Evolutionary conservation across 2,888 invertebrate species (phyloP).

Genomic region (Drosophila multiciliata): DNA sequence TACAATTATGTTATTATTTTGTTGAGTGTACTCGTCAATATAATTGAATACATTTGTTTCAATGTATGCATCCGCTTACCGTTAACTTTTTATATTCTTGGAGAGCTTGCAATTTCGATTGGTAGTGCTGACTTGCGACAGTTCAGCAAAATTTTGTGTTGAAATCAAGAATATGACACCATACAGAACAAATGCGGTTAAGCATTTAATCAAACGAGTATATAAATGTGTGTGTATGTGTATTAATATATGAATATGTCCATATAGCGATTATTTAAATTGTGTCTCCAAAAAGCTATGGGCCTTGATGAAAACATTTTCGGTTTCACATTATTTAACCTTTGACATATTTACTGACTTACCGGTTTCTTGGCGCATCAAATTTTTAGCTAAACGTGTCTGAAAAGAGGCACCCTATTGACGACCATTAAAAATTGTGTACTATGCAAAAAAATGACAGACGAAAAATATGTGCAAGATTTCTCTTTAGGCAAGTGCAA

Average conservation of each 20-base stretch:
- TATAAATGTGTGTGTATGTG: neutral
- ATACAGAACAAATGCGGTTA: constrained; percentile 21
- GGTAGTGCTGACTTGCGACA: constrained; percentile 44
- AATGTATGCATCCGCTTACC: constrained; percentile 35
- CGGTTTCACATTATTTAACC: constrained; percentile 15
- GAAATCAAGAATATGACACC: constrained; percentile 49
- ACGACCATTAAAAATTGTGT: neutral
- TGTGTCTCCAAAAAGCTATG: constrained; percentile 24
- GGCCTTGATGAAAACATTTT: constrained; percentile 15
- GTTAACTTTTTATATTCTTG: constrained; percentile 25
- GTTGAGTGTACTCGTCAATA: neutral
- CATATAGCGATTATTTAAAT: constrained; percentile 12
- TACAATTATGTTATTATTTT: neutral
- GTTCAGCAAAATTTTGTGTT: constrained; percentile 40
- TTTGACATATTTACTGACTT: constrained; percentile 26
- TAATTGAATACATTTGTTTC: neutral
- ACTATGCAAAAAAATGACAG: neutral
- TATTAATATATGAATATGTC: neutral
- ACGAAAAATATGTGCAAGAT: neutral
- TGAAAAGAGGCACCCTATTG: constrained; percentile 4
- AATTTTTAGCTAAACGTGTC: constrained; percentile 13
- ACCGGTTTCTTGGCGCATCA: constrained; percentile 23
- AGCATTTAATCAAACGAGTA: constrained; percentile 7
- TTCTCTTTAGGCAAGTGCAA: neutral
- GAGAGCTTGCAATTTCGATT: constrained; percentile 28